These are phyloP conservation scores for cat (Felis catus) DNA, from an alignment of 2,113 vertebrate genomes.

Conservation along the genomic window F.catus_Fca126_mat1.0 CM031413.1:150354501-150355000, in stretches of 20 bases:
- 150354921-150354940: conserved; percentile 14
- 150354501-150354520: background rate
- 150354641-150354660: background rate
- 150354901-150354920: background rate
- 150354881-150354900: background rate
- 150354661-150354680: background rate
- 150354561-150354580: background rate
- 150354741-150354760: background rate
- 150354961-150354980: background rate
- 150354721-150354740: background rate
- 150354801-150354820: background rate
- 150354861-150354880: background rate
- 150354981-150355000: background rate
- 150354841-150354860: background rate
- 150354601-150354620: background rate
- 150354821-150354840: background rate
- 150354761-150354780: background rate
- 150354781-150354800: background rate
- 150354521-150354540: background rate
- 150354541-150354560: background rate
- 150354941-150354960: background rate
- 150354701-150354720: background rate
- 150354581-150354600: background rate
- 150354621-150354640: background rate
- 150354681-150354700: background rate